These are phyloP conservation scores for Platypus cylindrus DNA, from an alignment of 2,888 invertebrate species.

Conservation along the genomic window DNA sequence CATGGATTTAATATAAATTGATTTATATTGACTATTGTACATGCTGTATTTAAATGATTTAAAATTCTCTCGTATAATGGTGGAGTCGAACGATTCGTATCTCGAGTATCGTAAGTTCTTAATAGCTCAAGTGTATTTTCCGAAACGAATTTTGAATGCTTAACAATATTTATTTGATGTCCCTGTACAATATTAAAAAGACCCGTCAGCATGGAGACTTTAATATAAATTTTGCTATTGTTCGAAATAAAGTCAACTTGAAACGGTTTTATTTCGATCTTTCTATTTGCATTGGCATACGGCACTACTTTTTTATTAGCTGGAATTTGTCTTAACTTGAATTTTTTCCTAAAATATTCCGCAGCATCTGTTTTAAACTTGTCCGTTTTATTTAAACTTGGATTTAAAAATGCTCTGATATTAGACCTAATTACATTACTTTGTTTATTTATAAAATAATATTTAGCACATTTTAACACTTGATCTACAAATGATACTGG, in stretches of 20 bases:
- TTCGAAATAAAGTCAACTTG: too few relatives aligned
- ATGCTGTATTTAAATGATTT: constrained; percentile 12
- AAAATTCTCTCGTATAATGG: constrained; percentile 16
- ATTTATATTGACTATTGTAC: constrained; percentile 20
- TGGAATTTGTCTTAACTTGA: constrained; percentile 41
- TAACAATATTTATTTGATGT: constrained; percentile 36
- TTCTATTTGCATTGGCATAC: constrained; percentile 30
- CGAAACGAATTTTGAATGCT: constrained; percentile 47
- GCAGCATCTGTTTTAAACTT: constrained; percentile 35
- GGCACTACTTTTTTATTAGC: constrained; percentile 38
- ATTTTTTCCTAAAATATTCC: constrained; percentile 45
- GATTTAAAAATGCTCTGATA: constrained; percentile 44
- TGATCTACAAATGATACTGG: constrained; percentile 51
- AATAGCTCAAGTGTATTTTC: too few relatives aligned
- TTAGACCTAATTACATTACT: constrained; percentile 55
- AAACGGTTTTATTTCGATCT: too few relatives aligned
- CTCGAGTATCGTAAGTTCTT: too few relatives aligned
- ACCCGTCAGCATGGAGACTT: too few relatives aligned
- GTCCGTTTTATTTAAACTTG: constrained; percentile 14
- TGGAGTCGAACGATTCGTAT: constrained; percentile 4
- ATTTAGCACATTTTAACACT: constrained; percentile 50
- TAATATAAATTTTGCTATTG: too few relatives aligned
- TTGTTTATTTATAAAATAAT: constrained; percentile 55
- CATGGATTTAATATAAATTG: constrained; percentile 20
- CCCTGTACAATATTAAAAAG: too few relatives aligned